These are phyloP conservation scores for Perodicticus potto DNA, from an alignment of 2,797 vertebrate genomes.

Conservation along the genomic window DNA sequence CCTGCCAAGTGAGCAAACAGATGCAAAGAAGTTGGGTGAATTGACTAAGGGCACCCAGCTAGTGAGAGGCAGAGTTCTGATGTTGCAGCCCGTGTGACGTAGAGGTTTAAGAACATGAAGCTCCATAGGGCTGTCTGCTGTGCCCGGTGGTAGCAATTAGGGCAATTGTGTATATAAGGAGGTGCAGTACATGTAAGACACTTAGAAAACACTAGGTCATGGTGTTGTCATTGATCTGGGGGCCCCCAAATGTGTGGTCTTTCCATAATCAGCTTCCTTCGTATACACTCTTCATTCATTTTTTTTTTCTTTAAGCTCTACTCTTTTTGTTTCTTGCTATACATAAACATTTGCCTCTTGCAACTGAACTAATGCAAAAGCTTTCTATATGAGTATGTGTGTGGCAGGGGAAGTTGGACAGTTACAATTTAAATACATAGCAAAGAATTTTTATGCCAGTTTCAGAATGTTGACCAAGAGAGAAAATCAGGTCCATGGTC, in stretches of 20 bases:
- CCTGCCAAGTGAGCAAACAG: not conserved
- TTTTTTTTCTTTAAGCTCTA: not conserved
- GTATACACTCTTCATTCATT: not conserved
- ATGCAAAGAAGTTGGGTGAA: not conserved
- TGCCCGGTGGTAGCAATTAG: not conserved
- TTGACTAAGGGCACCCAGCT: not conserved
- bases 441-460: not conserved
- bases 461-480: not conserved
- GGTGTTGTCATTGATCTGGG: not conserved
- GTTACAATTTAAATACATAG: not conserved
- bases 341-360: not conserved
- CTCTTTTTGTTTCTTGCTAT: not conserved
- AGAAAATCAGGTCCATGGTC: not conserved
- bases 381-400: not conserved
- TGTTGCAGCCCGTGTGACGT: not conserved
- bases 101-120: not conserved
- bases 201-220: not conserved
- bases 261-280: not conserved
- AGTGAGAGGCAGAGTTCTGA: not conserved
- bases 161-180: not conserved
- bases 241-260: rapidly evolving
- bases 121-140: not conserved
- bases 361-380: not conserved
- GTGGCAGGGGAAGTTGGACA: not conserved
- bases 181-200: not conserved